Base-by-base conservation (phyloP, 2,888 invertebrate species). In the Venusia cambrica region DNA sequence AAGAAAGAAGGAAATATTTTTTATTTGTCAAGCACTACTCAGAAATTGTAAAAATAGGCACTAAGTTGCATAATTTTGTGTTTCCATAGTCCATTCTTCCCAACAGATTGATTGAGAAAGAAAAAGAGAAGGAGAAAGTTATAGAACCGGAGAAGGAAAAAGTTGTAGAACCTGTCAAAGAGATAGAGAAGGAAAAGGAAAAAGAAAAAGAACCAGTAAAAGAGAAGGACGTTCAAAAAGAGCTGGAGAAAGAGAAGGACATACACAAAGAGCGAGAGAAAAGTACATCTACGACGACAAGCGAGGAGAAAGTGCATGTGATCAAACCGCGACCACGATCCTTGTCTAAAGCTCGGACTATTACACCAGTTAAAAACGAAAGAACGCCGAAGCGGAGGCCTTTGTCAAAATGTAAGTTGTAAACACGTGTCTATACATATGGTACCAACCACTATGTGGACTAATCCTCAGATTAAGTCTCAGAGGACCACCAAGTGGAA, bases 261-360 rank as follows among this genome's bases (percentile, higher is more conserved):
- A 70, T 46, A 53, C 60, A 62, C 2, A 70, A 64, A 36, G 78
- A 67, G 38, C 67, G 66, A 37, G 68, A 62, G 12, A 71, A 68
- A 33, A 66, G 62, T 24, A 48, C 66, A 6, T 62, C 68, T 1
- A 55, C 62, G 0, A 65, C 67, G 3, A 71, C 75, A 0, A 76
- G 67, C 15, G 84, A 84, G 37, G 85, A 85, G 32, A 81, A 80
- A 41, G 50, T 47, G 0, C 53, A 62, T 0, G 59, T 63, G 1
- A 26, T 69, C 1, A 83, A 81, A 38, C 67, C 77, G 1, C 71
- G 84, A 34, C 68, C 76, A 2, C 73, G 84, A 1, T 81, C 84
- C 1, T 76, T 73, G 37, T 84, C 85, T 1, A 84, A 83, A 33
- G 76, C 69, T 1, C 76, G 85, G 2, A 67, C 69, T 6, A 38